Evolutionary conservation across 1,140 invertebrate species (phyloP).

Genomic region (Tetramorium simillimum): DNA sequence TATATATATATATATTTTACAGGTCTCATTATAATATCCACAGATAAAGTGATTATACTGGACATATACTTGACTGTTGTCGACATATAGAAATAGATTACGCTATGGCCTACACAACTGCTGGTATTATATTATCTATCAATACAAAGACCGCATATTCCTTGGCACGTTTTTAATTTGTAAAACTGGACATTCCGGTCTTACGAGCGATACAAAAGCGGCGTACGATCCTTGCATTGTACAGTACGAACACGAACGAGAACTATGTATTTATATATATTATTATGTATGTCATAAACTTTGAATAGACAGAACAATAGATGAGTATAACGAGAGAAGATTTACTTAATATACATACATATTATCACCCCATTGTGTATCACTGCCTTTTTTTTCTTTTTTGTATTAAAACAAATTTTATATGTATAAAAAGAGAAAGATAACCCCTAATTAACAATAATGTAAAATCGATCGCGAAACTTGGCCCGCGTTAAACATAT

Average conservation of each 20-base stretch:
- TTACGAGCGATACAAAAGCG: constrained; percentile 58
- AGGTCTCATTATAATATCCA: constrained; percentile 59
- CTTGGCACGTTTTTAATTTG: constrained; percentile 68
- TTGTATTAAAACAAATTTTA: constrained; percentile 12
- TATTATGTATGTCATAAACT: constrained; percentile 66
- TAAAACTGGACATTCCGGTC: constrained; percentile 44
- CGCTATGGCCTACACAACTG: background rate
- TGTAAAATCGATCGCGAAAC: constrained; percentile 64
- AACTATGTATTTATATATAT: constrained; percentile 39
- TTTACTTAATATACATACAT: constrained; percentile 44
- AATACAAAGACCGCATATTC: constrained; percentile 49
- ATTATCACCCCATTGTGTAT: constrained; percentile 59
- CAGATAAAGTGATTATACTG: constrained; percentile 57
- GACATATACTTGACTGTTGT: constrained; percentile 45
- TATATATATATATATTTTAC: too few species aligned
- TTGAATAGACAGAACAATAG: constrained; percentile 72
- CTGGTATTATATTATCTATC: constrained; percentile 11
- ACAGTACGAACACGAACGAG: constrained; percentile 7
- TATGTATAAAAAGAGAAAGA: constrained; percentile 1
- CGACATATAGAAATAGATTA: constrained; percentile 66
- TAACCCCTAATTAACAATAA: constrained; percentile 9
- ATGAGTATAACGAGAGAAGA: constrained; percentile 63
- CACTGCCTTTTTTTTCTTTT: constrained; percentile 33
- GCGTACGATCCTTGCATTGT: constrained; percentile 51
- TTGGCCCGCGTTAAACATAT: constrained; percentile 32